These are phyloP conservation scores for Lethenteron reissneri DNA, from an alignment of 2,113 vertebrate species.

Conservation along the genomic window DNA sequence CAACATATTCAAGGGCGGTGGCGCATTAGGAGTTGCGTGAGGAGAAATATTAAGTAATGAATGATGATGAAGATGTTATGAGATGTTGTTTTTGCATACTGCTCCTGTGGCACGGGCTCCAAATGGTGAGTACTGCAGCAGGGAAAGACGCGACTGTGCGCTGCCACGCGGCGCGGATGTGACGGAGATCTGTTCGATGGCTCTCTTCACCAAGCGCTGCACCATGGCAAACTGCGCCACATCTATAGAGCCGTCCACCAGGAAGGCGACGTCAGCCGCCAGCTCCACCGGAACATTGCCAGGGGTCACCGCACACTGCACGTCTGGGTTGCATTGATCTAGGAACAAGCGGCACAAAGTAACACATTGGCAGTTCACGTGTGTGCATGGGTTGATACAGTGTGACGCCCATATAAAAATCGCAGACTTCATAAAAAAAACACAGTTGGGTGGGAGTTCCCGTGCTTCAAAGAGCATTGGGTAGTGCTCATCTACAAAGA, in stretches of 20 bases:
- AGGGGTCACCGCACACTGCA: constrained; percentile 17
- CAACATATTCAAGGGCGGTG: too few relatives aligned
- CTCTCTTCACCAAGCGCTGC: constrained; percentile 30
- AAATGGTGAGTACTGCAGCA: constrained; percentile 29
- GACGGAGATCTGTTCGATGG: constrained; percentile 33
- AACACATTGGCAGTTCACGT: constrained; percentile 9
- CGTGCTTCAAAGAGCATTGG: neutral
- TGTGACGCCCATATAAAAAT: neutral
- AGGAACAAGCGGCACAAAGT: constrained; percentile 7
- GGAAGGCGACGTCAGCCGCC: constrained; percentile 34
- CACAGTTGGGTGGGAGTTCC: neutral
- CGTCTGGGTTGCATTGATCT: constrained; percentile 36
- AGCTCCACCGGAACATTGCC: constrained; percentile 15
- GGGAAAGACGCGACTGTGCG: constrained; percentile 22
- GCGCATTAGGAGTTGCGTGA: too few relatives aligned
- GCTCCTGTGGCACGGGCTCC: constrained; percentile 16
- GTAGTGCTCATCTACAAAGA: neutral
- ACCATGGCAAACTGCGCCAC: constrained; percentile 27
- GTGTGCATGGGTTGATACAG: constrained; percentile 10
- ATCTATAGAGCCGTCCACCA: constrained; percentile 39
- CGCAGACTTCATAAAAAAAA: neutral
- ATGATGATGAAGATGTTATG: too few relatives aligned
- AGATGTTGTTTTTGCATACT: too few relatives aligned
- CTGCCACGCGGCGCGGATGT: constrained; percentile 17
- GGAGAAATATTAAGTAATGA: too few relatives aligned